Conservation (phyloP, 2,888 invertebrate species). For the Leptopilina syphax region DNA sequence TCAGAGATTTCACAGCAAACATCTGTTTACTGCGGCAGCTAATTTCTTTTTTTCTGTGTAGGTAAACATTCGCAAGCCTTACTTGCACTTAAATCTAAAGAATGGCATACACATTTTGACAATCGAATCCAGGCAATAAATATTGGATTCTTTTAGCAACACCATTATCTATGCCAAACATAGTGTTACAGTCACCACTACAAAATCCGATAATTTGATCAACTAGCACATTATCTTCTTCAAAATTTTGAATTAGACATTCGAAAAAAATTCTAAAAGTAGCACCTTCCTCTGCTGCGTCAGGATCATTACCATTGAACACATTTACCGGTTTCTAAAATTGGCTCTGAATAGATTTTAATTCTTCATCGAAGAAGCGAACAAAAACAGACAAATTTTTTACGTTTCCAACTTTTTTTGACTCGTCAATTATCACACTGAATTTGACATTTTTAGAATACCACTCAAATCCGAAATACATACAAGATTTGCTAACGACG, state of each 20-base stretch:
- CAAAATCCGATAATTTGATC: conserved; percentile 63
- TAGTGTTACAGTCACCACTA: conserved; percentile 56
- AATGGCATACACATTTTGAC: conserved; percentile 65
- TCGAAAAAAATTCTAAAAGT: conserved; percentile 29
- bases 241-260: conserved; percentile 42
- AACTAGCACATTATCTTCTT: conserved; percentile 47
- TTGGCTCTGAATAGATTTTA: conserved; percentile 48
- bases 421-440: neutral
- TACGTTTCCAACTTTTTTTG: neutral
- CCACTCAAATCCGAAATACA: neutral
- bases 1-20: too few species aligned
- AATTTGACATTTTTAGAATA: neutral
- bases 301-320: conserved; percentile 46
- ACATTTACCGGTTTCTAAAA: conserved; percentile 60
- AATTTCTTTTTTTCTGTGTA: too few species aligned
- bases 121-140: conserved; percentile 59
- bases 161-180: conserved; percentile 62
- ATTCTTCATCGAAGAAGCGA: conserved; percentile 55
- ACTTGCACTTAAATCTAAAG: conserved; percentile 63
- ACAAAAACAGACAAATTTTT: conserved; percentile 2
- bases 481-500: neutral
- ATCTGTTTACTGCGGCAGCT: too few species aligned
- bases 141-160: conserved; percentile 56
- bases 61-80: conserved; percentile 63
- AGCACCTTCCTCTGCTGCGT: conserved; percentile 40